Percentiles rank a stretch among this genome's conserved stretches.
Evolutionary conservation across 2,113 vertebrate species (phyloP).

Genomic region (Struthio camelus): DNA sequence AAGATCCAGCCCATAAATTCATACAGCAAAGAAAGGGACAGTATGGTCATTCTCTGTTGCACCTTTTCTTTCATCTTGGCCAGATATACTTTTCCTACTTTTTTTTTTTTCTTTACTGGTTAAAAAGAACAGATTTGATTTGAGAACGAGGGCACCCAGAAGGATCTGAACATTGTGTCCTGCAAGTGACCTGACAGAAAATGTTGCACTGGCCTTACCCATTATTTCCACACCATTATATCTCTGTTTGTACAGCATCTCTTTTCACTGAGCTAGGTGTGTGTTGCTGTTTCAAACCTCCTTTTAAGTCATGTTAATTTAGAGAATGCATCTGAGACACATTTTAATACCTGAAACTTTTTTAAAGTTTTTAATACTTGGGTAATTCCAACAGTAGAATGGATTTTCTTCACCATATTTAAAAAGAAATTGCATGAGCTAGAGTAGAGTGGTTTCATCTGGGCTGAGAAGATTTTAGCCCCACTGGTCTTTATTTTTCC

Average conservation of each 20-base stretch:
- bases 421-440: not conserved
- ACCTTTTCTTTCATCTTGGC: not conserved
- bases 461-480: slow-evolving; percentile 1
- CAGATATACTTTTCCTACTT: not conserved
- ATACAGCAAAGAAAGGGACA: no score
- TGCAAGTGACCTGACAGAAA: not conserved
- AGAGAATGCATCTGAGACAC: not conserved
- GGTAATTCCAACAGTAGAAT: not conserved
- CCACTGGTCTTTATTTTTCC: slow-evolving; percentile 2
- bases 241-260: not conserved
- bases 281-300: not conserved
- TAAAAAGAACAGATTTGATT: not conserved
- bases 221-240: not conserved
- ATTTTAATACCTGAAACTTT: not conserved
- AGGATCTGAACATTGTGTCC: not conserved
- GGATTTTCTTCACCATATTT: not conserved
- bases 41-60: not conserved
- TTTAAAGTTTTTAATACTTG: not conserved
- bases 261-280: not conserved
- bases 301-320: slow-evolving; percentile 2
- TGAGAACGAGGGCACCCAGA: not conserved
- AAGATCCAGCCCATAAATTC: no score
- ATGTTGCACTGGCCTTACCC: not conserved
- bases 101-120: not conserved
- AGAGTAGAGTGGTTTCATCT: not conserved